phyloP scores from a whole-genome alignment of 2,113 vertebrate genomes.

The Nerophis ophidion region DNA sequence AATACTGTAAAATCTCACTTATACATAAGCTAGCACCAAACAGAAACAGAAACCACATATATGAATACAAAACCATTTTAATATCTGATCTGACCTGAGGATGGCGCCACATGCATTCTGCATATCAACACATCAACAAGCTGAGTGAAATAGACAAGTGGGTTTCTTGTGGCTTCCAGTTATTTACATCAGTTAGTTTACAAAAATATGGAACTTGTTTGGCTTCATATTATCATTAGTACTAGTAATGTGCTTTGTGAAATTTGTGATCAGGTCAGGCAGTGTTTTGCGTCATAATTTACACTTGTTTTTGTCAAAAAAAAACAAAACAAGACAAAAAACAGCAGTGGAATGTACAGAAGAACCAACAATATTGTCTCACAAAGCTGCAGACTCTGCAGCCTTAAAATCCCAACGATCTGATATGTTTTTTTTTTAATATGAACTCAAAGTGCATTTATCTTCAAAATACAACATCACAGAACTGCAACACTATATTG shows the following conservation, averaged over 20 bases:
- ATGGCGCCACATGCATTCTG: constrained; percentile 37
- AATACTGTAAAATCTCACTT: neutral
- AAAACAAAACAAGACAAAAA: constrained; percentile 2
- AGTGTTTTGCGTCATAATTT: constrained; percentile 52
- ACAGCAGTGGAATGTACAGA: constrained; percentile 30
- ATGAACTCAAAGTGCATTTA: constrained; percentile 45
- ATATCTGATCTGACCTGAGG: constrained; percentile 27
- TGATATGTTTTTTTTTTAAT: constrained; percentile 3
- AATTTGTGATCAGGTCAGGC: constrained; percentile 62
- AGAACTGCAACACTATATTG: constrained; percentile 22
- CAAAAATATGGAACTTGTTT: constrained; percentile 54
- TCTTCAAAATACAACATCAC: constrained; percentile 17
- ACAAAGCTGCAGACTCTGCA: neutral
- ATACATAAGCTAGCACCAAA: neutral
- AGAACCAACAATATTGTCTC: constrained; percentile 27
- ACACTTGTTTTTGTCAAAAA: constrained; percentile 13
- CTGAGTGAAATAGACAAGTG: constrained; percentile 49
- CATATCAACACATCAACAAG: constrained; percentile 8
- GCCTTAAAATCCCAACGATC: neutral
- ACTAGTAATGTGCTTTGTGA: constrained; percentile 45
- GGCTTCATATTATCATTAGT: neutral
- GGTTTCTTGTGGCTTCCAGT: constrained; percentile 50
- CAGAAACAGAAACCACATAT: constrained; percentile 18
- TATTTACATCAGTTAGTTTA: constrained; percentile 62
- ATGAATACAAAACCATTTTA: neutral